These are phyloP conservation scores for Emberiza fucata DNA, from an alignment of 2,113 vertebrate species.

Conservation along the genomic window DNA sequence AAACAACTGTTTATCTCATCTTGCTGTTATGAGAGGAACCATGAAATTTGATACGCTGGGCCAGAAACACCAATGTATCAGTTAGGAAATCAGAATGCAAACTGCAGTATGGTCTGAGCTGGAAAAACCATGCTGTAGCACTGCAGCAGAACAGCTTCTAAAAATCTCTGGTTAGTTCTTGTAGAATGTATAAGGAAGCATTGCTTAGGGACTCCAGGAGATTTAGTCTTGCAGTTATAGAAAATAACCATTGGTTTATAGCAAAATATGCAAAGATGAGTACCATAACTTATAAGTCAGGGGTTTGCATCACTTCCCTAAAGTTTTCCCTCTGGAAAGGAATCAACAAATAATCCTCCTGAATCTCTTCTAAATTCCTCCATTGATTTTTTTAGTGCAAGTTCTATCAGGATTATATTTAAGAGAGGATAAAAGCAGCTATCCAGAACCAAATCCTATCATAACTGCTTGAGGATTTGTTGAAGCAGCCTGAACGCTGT, in stretches of 20 bases:
- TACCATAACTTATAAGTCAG: neutral
- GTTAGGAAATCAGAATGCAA: neutral
- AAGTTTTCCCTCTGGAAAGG: neutral
- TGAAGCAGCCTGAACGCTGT: neutral
- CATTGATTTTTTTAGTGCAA: neutral
- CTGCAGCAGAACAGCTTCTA: neutral
- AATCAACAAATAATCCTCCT: neutral
- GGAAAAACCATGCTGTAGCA: neutral
- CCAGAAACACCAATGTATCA: neutral
- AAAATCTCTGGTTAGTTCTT: neutral
- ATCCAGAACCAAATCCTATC: neutral
- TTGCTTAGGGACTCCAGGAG: neutral
- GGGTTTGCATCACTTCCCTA: neutral
- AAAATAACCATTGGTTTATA: neutral
- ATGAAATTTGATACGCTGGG: neutral
- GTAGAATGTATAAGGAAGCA: neutral
- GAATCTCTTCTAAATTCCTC: neutral
- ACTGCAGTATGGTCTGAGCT: neutral
- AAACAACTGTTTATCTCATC: neutral
- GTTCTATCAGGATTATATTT: neutral
- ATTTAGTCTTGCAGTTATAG: neutral
- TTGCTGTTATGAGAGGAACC: neutral
- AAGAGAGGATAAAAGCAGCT: neutral
- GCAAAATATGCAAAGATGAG: neutral
- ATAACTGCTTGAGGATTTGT: neutral